Percentiles rank a stretch among this genome's conserved stretches.
These are phyloP conservation scores for Natrix natrix DNA, from an alignment of 2,797 vertebrate species.

Conservation along the genomic window DNA sequence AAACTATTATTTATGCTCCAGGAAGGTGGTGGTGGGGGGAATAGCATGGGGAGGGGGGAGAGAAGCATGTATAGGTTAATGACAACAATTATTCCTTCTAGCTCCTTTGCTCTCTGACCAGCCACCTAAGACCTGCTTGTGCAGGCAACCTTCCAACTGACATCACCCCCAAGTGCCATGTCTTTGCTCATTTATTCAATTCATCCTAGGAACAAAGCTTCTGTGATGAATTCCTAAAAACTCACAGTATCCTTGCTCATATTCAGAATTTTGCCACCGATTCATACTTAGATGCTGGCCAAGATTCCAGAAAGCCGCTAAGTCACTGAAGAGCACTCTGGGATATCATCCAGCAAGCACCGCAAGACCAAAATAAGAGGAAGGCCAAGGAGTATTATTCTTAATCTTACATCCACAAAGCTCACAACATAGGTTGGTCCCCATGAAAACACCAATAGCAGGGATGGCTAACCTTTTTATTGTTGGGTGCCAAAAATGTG, in stretches of 20 bases:
- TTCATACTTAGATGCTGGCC: neutral
- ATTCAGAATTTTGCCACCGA: neutral
- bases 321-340: neutral
- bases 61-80: neutral
- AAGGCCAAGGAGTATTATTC: neutral
- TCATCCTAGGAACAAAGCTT: neutral
- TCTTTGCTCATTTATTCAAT: neutral
- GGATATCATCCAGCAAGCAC: neutral
- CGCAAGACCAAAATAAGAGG: neutral
- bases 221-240: neutral
- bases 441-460: too few species aligned
- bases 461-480: too few species aligned
- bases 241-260: neutral
- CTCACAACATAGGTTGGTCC: neutral
- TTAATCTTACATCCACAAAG: neutral
- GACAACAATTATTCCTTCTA: neutral
- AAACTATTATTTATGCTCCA: slow-evolving; percentile 18
- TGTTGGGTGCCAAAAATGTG: too few species aligned
- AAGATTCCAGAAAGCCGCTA: neutral
- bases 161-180: neutral
- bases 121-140: neutral
- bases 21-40: neutral
- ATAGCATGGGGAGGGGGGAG: neutral
- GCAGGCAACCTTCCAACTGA: neutral
- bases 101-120: neutral